Evolutionary conservation across 2,113 vertebrate species (phyloP), one percentile per base, ranked within the genome.

Genomic region (Pomatostomus ruficeps): DNA sequence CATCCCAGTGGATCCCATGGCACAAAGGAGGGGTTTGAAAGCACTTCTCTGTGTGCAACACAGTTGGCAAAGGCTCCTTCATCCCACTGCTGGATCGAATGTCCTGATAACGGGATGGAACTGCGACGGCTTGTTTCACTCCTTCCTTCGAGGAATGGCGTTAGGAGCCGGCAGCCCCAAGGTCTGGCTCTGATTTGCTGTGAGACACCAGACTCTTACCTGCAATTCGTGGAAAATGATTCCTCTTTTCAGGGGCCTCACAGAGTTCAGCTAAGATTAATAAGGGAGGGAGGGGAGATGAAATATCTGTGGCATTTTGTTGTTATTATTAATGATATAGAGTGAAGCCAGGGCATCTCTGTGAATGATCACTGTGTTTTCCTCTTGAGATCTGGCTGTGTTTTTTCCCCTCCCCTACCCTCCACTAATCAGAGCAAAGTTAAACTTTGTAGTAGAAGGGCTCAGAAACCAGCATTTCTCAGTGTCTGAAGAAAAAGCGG

Each of bases 121-220:
- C 70, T 11, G 57, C 12, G 18, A 35, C 54, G 40, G 35, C 33
- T 88, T 14, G 40, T 76, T 83, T 88, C 38, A n/a, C 9, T 66
- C 81, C 94, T 88, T 66, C 81, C 94, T 88, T 76, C 1, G 4
- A 88, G 87, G 81, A 89, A 65, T 12, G 33, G 58, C 1, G 0
- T 38, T 68, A 45, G 52, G 62, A 92, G 75, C 59, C 2, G 0
- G 43, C 8, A 16, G 40, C 84, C 65, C 58, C 4, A 2, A 43
- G 78, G 46, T 95, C 94, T 97, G 91, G 57, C 93, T 95, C 84
- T 95, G 87, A 95, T 96, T 97, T 97, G 62, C 81, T 0, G 0
- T 42, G 33, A 94, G 88, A 85, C 67, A 40, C 73, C 4, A 2
- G 78, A n/a, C 63, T 89, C 87, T 54, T 82, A 94, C 95, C 94